phyloP scores from a whole-genome alignment of 2,888 invertebrate genomes.

The Microctonus hyperodae region DNA sequence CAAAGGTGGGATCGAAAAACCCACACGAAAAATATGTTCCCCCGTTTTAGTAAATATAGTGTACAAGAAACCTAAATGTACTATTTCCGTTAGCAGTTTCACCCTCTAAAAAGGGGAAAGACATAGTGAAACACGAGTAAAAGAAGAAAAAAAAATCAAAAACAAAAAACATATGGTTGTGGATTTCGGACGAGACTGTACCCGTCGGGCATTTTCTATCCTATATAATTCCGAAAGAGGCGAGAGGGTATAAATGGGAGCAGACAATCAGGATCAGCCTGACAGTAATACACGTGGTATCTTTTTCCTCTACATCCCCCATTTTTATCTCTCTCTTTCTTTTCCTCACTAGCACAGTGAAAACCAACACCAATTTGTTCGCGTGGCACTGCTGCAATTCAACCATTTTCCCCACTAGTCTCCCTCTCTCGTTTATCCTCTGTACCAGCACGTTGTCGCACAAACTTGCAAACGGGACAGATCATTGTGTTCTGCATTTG shows the following conservation, averaged over 20 bases:
- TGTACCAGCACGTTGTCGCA: neutral
- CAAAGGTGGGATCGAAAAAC: neutral
- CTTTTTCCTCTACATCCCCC: conserved; percentile 16
- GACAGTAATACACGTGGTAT: conserved; percentile 23
- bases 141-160: neutral
- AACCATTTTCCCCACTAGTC: neutral
- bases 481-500: conserved; percentile 16
- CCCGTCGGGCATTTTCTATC: conserved; percentile 14
- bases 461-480: conserved; percentile 24
- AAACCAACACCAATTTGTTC: conserved; percentile 34
- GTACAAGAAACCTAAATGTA: neutral
- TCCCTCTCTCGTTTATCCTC: neutral
- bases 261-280: conserved; percentile 34
- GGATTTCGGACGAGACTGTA: conserved; percentile 4
- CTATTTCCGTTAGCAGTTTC: neutral
- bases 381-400: conserved; percentile 19
- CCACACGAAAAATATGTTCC: neutral
- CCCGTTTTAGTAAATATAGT: neutral
- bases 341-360: neutral
- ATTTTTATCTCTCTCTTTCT: neutral
- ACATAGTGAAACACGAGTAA: neutral
- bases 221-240: neutral
- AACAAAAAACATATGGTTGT: neutral
- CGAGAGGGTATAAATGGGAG: conserved; percentile 28
- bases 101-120: neutral